phyloP scores from a whole-genome alignment of 37 sponge, comb jelly and placozoan species.

The Aphrocallistes beatrix region DNA sequence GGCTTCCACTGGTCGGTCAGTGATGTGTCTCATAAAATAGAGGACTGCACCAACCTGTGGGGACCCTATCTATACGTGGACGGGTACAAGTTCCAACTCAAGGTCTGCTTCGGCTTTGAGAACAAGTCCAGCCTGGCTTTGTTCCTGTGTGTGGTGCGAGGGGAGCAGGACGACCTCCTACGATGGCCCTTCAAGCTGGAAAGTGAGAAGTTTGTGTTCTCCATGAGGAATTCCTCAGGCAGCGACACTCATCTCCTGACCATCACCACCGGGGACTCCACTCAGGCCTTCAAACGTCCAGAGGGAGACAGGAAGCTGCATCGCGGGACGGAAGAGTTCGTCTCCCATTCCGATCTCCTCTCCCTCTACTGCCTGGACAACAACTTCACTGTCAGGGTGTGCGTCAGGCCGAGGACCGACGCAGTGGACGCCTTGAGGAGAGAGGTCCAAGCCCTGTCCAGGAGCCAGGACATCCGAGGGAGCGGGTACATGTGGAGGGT shows the following conservation, averaged over 20 bases:
- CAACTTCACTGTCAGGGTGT: neutral
- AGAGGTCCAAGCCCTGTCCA: neutral
- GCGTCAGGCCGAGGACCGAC: neutral
- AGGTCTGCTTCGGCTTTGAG: neutral
- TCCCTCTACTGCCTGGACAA: neutral
- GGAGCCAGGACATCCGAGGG: neutral
- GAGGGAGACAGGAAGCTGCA: neutral
- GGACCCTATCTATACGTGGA: neutral
- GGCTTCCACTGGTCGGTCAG: neutral
- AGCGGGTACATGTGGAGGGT: neutral
- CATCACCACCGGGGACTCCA: neutral
- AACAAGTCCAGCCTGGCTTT: neutral
- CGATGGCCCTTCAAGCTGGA: neutral
- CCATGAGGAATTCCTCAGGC: neutral
- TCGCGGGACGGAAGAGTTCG: neutral
- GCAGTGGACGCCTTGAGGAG: neutral
- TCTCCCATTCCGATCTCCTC: neutral
- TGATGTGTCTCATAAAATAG: neutral
- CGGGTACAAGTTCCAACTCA: neutral
- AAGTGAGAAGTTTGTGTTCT: neutral
- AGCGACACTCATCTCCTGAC: neutral
- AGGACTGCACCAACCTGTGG: neutral
- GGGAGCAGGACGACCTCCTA: neutral
- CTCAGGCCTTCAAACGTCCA: neutral
- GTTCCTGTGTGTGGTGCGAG: conserved; percentile 1